Percentiles rank a stretch among this genome's conserved stretches.
phyloP scores from a whole-genome alignment of 2,113 vertebrate species.

The Origma solitaria region DNA sequence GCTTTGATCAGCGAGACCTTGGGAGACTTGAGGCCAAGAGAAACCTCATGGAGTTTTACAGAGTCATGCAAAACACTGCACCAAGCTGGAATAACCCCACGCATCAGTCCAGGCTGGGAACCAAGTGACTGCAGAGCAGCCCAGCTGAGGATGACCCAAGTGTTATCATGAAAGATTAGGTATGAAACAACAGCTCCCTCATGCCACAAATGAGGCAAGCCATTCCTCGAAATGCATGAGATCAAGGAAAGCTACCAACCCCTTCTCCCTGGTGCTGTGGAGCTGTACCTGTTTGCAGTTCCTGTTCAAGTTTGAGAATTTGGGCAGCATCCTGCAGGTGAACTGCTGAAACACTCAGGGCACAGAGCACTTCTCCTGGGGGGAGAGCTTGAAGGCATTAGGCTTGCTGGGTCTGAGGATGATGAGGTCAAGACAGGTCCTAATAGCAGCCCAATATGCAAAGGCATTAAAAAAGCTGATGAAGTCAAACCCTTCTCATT shows the following conservation, averaged over 20 bases:
- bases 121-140: background rate
- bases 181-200: background rate
- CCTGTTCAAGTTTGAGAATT: background rate
- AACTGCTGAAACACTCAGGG: background rate
- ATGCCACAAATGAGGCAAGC: background rate
- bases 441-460: background rate
- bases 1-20: background rate
- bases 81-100: background rate
- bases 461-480: background rate
- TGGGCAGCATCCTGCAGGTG: background rate
- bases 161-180: background rate
- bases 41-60: background rate
- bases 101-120: background rate
- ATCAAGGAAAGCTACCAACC: accelerated
- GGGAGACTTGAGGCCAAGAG: background rate
- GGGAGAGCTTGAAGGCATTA: background rate
- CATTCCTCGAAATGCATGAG: accelerated
- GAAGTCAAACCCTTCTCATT: background rate
- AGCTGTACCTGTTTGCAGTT: background rate
- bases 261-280: background rate
- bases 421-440: background rate
- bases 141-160: background rate
- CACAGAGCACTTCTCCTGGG: background rate
- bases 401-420: background rate
- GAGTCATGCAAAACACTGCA: background rate